Evolutionary conservation across 1,140 invertebrate species (phyloP).

Genomic region (Cyrtorhinus lividipennis): DNA sequence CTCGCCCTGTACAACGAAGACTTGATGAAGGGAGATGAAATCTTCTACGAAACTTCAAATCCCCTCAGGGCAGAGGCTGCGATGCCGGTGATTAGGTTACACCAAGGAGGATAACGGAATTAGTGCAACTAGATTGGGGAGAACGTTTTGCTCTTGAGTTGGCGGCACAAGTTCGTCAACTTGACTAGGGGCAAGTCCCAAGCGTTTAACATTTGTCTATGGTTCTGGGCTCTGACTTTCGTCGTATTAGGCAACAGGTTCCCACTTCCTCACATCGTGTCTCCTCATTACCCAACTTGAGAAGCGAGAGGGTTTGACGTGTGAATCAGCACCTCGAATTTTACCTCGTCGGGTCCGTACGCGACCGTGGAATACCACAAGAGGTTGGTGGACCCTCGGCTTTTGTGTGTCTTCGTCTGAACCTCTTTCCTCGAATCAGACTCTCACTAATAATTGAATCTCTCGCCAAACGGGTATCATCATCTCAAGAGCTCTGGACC

Average conservation of each 20-base stretch:
- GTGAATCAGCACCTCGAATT: too few species aligned
- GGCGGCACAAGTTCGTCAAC: background rate
- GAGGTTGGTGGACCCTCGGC: too few species aligned
- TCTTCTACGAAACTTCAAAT: background rate
- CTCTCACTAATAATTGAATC: too few species aligned
- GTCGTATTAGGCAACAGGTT: background rate
- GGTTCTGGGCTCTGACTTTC: background rate
- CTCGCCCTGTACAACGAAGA: too few species aligned
- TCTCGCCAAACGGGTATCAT: too few species aligned
- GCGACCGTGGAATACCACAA: too few species aligned
- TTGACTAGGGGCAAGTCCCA: background rate
- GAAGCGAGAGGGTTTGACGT: too few species aligned
- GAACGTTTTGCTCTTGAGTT: background rate
- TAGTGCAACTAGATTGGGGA: background rate
- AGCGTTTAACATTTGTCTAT: background rate
- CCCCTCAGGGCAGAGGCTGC: background rate
- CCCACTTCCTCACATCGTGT: background rate
- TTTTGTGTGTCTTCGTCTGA: too few species aligned
- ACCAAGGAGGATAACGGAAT: background rate
- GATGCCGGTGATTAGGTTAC: background rate
- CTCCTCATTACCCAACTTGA: too few species aligned
- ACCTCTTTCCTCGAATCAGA: too few species aligned
- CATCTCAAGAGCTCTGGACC: too few species aligned
- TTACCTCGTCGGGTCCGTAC: too few species aligned
- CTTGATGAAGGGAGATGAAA: background rate